Conservation (phyloP, 1,140 invertebrate species). For the Euborellia annulipes region DNA sequence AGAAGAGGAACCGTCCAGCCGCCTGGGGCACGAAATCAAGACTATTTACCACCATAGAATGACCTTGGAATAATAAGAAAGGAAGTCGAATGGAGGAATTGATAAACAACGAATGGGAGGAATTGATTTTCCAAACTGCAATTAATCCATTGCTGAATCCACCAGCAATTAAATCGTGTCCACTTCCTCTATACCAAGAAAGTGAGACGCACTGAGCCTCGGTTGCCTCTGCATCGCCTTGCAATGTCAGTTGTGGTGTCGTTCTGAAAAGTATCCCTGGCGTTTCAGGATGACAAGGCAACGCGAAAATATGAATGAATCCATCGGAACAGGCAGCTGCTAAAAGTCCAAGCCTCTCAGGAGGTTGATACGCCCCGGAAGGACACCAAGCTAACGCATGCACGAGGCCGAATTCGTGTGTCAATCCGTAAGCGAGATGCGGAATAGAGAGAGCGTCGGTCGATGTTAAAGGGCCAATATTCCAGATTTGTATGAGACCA, state of each 20-base stretch:
- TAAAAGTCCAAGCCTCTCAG: conserved; percentile 42
- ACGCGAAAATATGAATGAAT: conserved; percentile 39
- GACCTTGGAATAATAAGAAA: conserved; percentile 29
- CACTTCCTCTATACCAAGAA: conserved; percentile 29
- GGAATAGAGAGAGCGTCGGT: conserved; percentile 20
- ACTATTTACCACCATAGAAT: conserved; percentile 27
- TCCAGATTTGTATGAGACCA: conserved; percentile 43
- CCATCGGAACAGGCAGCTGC: conserved; percentile 51
- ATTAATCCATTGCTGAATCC: conserved; percentile 46
- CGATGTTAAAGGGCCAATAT: conserved; percentile 30
- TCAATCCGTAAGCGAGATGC: conserved; percentile 35
- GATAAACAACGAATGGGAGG: conserved; percentile 32
- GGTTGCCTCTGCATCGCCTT: too few species aligned
- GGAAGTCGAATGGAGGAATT: conserved; percentile 19
- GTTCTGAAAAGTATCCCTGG: conserved; percentile 17
- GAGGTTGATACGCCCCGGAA: conserved; percentile 37
- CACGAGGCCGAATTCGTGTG: conserved; percentile 44
- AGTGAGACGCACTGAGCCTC: conserved; percentile 28
- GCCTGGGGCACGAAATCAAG: conserved; percentile 26
- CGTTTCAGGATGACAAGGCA: conserved; percentile 26
- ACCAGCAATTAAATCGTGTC: conserved; percentile 32
- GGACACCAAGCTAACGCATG: conserved; percentile 62
- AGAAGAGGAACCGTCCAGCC: conserved; percentile 25
- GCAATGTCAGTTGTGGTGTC: conserved; percentile 16
- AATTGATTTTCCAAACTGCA: conserved; percentile 37